Conservation (phyloP, 2,888 invertebrate species). For the Troilus luridus region DNA sequence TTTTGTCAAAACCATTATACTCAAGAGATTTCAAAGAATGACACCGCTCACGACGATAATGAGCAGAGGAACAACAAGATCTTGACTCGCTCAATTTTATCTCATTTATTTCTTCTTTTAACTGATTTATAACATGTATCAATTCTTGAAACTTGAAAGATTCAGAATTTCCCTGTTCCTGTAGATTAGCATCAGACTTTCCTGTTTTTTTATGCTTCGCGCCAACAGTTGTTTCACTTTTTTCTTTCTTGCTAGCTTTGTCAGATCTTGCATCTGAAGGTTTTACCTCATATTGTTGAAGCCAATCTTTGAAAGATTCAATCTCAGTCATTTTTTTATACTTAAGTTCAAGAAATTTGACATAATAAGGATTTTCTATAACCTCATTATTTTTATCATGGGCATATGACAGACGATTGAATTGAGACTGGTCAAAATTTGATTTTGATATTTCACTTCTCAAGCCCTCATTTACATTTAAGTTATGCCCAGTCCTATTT, state of each 20-base stretch:
- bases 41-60: background rate
- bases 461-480: background rate
- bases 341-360: conserved; percentile 26
- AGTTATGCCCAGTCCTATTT: background rate
- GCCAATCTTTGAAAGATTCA: conserved; percentile 31
- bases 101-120: conserved; percentile 25
- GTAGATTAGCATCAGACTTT: background rate
- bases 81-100: conserved; percentile 28
- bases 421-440: background rate
- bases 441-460: background rate
- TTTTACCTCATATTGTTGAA: background rate
- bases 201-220: background rate
- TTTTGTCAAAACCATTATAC: background rate
- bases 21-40: conserved; percentile 26
- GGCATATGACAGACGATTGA: conserved; percentile 17
- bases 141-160: conserved; percentile 25
- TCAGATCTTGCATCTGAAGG: background rate
- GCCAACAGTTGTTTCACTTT: background rate
- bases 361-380: conserved; percentile 15
- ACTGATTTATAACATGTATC: background rate
- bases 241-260: background rate
- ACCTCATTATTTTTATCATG: background rate
- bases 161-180: background rate
- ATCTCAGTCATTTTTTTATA: conserved; percentile 32
- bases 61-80: conserved; percentile 42